phyloP scores from a whole-genome alignment of 2,113 vertebrate species.

The Datnioides undecimradiatus region DNA sequence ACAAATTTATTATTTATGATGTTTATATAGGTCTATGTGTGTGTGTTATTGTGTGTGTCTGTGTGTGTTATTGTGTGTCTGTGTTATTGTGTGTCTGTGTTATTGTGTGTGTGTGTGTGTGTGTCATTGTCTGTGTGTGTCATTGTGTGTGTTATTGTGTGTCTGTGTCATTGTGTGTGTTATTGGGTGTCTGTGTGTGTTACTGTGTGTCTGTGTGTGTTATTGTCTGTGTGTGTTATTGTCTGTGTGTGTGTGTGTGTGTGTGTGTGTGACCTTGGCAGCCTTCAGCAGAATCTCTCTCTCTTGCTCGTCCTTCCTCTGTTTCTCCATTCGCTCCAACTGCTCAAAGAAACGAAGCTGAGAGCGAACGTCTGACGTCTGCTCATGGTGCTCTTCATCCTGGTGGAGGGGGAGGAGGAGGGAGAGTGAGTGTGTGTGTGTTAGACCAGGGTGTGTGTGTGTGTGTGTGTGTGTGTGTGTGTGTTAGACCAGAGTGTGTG shows the following conservation, averaged over 20 bases:
- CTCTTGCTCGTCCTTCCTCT: slow-evolving; percentile 90
- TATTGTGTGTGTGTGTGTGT: too few species aligned
- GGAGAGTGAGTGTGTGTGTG: not conserved
- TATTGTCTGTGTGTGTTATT: not conserved
- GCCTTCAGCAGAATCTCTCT: slow-evolving; percentile 89
- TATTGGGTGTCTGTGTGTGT: too few species aligned
- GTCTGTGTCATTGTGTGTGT: too few species aligned
- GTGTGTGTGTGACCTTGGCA: slow-evolving; percentile 80
- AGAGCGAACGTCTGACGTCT: slow-evolving; percentile 85
- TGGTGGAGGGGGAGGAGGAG: slow-evolving; percentile 38
- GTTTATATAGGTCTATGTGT: too few species aligned
- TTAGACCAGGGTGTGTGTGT: not conserved
- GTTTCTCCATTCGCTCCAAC: slow-evolving; percentile 88
- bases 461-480: not conserved
- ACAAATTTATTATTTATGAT: too few species aligned
- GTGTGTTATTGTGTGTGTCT: too few species aligned
- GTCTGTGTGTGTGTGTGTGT: slow-evolving; percentile 1
- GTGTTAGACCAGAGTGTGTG: not conserved
- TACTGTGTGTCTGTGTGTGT: not conserved
- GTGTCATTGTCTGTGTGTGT: too few species aligned
- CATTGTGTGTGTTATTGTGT: too few species aligned
- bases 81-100: too few species aligned
- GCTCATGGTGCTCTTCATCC: slow-evolving; percentile 84
- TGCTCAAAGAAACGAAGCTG: slow-evolving; percentile 90
- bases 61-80: too few species aligned